Base-by-base conservation (phyloP, 2,888 invertebrate genomes). In the Yponomeuta malinellus region DNA sequence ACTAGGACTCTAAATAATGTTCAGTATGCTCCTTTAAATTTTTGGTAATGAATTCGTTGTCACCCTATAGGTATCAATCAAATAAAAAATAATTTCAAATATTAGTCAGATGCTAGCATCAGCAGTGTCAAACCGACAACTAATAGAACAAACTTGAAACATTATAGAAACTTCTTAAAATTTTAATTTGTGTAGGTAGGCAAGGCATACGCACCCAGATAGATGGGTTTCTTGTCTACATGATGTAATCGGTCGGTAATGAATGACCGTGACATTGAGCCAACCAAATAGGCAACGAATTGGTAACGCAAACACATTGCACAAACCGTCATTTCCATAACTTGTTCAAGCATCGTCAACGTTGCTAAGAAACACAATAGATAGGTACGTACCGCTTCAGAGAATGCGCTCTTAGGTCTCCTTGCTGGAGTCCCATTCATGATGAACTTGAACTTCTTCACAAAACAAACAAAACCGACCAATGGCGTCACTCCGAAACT, bases 391-490 rank as follows among this genome's bases (percentile, higher is more conserved):
- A 90, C 91, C 88, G 84, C 85, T 80, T 91, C 92, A 75, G 89
- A 90, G 80, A 91, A 92, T 76, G 90, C 90, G 79, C 85, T 91
- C 82, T 90, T 91, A 65, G 91, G 89, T 79, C 88, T 88, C 77
- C 92, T 86, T 72, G 88, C 80, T 76, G 91, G 91, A 76, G 90
- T 89, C 77, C 90, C 92, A 87, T 91, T 92, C 91, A 92, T 92
- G 82, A 81, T 86, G 85, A 79, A 77, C 79, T 81, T 73, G 73
- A 75, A 75, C 75, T 71, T 74, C 75, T 75, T 75, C 78, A 83
- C 81, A 81, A 23, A 37, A 48, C 81, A 86, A 87, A 83, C 83
- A 85, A 82, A 81, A 82, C 81, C 81, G 78, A 81, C 83, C 84
- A 84, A 84, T 74, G 76, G 81, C 63, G 82, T 80, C 78, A 78